A percentile compares a stretch with the other conserved stretches of the same genome.
Conservation (phyloP, 2,888 invertebrate genomes). For the Agrenia bidenticulata region DNA sequence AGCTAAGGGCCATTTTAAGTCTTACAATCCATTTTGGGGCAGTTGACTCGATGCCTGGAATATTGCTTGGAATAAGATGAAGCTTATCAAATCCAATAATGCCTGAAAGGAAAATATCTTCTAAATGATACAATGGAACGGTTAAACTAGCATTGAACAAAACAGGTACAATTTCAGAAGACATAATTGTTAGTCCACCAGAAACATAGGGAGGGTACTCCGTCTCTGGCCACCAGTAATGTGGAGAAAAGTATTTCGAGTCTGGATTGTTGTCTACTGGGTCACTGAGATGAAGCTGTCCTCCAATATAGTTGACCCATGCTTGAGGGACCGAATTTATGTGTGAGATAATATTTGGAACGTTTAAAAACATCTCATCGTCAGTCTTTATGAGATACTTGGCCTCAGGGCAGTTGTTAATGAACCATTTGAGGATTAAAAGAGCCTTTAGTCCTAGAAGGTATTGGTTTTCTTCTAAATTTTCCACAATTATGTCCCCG, state of each 20-base stretch:
- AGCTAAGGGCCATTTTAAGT: slow-evolving; percentile 16
- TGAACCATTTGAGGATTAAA: slow-evolving; percentile 32
- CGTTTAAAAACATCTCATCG: slow-evolving; percentile 25
- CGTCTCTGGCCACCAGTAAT: slow-evolving; percentile 8
- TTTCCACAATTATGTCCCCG: slow-evolving; percentile 28
- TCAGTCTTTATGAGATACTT: slow-evolving; percentile 25
- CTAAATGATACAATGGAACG: slow-evolving; percentile 25
- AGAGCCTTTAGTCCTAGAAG: slow-evolving; percentile 20
- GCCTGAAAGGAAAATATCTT: slow-evolving; percentile 27
- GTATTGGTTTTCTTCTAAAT: slow-evolving; percentile 24
- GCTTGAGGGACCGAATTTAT: not conserved
- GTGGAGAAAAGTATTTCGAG: slow-evolving; percentile 21
- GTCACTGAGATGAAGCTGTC: slow-evolving; percentile 12
- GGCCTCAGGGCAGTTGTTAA: slow-evolving; percentile 8
- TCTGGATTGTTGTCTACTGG: slow-evolving; percentile 21
- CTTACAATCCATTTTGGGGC: not conserved
- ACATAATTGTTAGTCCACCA: slow-evolving; percentile 16
- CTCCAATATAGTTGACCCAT: slow-evolving; percentile 16
- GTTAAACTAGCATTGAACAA: slow-evolving; percentile 4
- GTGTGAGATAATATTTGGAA: slow-evolving; percentile 9
- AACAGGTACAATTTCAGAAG: slow-evolving; percentile 7
- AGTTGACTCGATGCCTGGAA: slow-evolving; percentile 18
- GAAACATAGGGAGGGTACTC: slow-evolving; percentile 20
- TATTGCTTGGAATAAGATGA: slow-evolving; percentile 3
- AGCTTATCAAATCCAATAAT: slow-evolving; percentile 21